Evolutionary conservation across 2,113 vertebrate genomes (phyloP).

Genomic region (Takifugu bimaculatus): DNA sequence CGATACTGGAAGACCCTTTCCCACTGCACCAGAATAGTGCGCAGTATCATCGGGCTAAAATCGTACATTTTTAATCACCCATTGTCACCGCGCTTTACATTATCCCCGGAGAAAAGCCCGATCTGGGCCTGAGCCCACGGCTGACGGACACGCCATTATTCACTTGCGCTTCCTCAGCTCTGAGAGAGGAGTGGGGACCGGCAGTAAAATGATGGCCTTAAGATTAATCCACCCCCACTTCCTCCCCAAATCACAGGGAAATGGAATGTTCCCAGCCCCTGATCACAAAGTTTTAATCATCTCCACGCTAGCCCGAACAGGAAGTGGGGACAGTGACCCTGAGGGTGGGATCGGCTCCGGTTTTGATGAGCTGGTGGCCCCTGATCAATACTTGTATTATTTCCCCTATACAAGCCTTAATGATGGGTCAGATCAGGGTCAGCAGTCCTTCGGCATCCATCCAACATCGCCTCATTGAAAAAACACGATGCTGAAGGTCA

Average conservation of each 20-base stretch:
- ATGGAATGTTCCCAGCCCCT: conserved; percentile 71
- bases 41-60: conserved; percentile 68
- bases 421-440: conserved; percentile 37
- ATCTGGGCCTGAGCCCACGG: conserved; percentile 70
- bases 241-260: conserved; percentile 70
- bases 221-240: conserved; percentile 74
- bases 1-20: conserved; percentile 62
- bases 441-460: conserved; percentile 10
- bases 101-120: conserved; percentile 79
- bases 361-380: conserved; percentile 48
- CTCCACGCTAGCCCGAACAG: conserved; percentile 39
- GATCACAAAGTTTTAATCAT: conserved; percentile 77
- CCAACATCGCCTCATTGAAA: conserved; percentile 23
- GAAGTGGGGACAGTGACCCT: conserved; percentile 61
- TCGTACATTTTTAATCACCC: conserved; percentile 79
- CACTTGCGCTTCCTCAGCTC: conserved; percentile 68
- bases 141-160: conserved; percentile 80
- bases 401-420: conserved; percentile 42
- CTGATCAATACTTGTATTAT: conserved; percentile 59
- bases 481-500: conserved; percentile 34
- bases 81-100: conserved; percentile 77
- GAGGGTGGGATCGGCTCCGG: conserved; percentile 58
- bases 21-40: conserved; percentile 61
- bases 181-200: conserved; percentile 65
- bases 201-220: conserved; percentile 75